phyloP scores from a whole-genome alignment of 64 coral and sea anemone species.

The Orbicella faveolata region DNA sequence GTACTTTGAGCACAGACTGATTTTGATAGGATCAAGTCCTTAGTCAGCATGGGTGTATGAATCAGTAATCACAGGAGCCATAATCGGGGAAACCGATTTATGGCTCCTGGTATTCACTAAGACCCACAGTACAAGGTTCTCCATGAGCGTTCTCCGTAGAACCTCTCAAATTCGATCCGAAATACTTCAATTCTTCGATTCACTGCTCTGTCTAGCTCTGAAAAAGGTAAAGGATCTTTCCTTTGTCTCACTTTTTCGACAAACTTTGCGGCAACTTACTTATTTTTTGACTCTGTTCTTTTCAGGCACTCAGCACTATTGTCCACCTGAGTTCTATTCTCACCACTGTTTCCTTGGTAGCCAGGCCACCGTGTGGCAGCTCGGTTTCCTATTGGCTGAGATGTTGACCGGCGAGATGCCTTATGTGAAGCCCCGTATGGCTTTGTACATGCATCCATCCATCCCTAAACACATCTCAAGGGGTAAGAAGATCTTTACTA shows the following conservation, averaged over 20 bases:
- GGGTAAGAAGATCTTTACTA: background rate
- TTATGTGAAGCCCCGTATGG: conserved; percentile 39
- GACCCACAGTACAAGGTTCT: too few relatives aligned
- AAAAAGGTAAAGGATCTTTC: background rate
- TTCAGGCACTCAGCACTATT: conserved; percentile 53
- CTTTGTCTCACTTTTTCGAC: background rate
- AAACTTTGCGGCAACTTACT: background rate
- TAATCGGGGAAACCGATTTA: too few relatives aligned
- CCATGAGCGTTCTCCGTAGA: background rate
- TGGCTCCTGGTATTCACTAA: too few relatives aligned
- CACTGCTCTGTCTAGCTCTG: too few relatives aligned
- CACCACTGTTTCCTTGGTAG: conserved; percentile 27
- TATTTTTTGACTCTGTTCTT: background rate
- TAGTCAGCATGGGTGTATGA: too few relatives aligned
- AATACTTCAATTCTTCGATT: too few relatives aligned
- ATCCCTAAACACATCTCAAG: conserved; percentile 29
- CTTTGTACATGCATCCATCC: conserved; percentile 13
- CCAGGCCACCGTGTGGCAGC: conserved; percentile 48
- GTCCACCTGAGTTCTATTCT: conserved; percentile 57
- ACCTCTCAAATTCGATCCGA: too few relatives aligned
- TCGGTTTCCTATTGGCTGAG: conserved; percentile 46
- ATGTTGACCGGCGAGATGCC: conserved; percentile 57
- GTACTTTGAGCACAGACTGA: too few relatives aligned
- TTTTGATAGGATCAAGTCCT: too few relatives aligned
- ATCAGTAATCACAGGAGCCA: too few relatives aligned